Conservation (phyloP, 92 coral and sea anemone genomes). For the Scolanthus callimorphus region DNA sequence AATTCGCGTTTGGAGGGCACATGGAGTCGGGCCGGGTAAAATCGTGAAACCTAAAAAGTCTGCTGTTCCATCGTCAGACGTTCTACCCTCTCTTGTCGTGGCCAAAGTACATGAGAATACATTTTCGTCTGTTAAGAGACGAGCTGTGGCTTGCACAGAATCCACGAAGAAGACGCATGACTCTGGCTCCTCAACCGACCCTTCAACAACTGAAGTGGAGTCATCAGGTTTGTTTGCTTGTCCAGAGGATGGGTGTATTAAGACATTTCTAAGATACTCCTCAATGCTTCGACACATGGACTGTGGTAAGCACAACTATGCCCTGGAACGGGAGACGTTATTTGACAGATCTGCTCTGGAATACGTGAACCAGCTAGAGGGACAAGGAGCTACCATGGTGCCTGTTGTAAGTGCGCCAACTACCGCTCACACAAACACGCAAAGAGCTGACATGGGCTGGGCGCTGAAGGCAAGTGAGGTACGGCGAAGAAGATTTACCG, state of each 20-base stretch:
- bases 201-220: too few species aligned
- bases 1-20: conserved; percentile 19
- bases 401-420: background rate
- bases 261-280: conserved; percentile 1
- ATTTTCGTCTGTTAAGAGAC: background rate
- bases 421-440: background rate
- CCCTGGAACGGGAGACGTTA: conserved; percentile 7
- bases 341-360: conserved; percentile 1
- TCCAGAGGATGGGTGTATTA: conserved; percentile 18
- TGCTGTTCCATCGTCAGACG: background rate
- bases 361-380: conserved; percentile 1
- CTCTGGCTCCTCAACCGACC: too few species aligned
- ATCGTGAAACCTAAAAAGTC: background rate
- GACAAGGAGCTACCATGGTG: background rate
- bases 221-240: conserved; percentile 2
- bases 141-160: too few species aligned
- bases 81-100: background rate
- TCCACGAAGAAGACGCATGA: too few species aligned
- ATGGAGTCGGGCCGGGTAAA: conserved; percentile 16
- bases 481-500: conserved; percentile 20
- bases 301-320: conserved; percentile 6
- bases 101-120: conserved; percentile 2
- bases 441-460: conserved; percentile 27
- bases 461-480: conserved; percentile 23
- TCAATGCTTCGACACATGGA: conserved; percentile 3